These are phyloP conservation scores for Eugnorisma glareosa DNA, from an alignment of 2,888 invertebrate species.

Conservation along the genomic window DNA sequence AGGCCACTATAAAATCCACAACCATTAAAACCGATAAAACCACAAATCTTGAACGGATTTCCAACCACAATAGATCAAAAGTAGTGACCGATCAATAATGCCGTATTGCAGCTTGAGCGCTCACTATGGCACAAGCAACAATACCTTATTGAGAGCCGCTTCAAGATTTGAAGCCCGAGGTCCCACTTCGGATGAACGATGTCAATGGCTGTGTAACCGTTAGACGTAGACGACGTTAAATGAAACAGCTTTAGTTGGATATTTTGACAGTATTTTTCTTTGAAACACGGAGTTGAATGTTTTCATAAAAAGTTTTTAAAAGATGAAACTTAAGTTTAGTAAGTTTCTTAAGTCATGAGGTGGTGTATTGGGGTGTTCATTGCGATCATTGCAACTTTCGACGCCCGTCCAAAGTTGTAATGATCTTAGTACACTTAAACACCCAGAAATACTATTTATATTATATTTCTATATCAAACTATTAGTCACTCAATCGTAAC, in stretches of 20 bases:
- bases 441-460: background rate
- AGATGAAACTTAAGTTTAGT: background rate
- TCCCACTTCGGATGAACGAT: conserved; percentile 23
- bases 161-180: conserved; percentile 14
- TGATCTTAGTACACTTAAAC: too few species aligned
- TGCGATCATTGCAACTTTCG: background rate
- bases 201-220: conserved; percentile 7
- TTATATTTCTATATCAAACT: background rate
- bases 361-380: background rate
- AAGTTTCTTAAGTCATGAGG: background rate
- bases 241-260: conserved; percentile 8
- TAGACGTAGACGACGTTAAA: conserved; percentile 2
- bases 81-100: conserved; percentile 50
- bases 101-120: conserved; percentile 17
- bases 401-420: too few species aligned
- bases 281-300: background rate
- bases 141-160: conserved; percentile 39
- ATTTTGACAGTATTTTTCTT: background rate
- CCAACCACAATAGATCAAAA: conserved; percentile 38
- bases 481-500: background rate
- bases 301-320: background rate
- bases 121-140: conserved; percentile 38
- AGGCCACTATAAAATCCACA: background rate
- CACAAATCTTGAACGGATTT: background rate
- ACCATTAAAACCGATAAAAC: conserved; percentile 8